phyloP scores from a whole-genome alignment of 2,113 vertebrate species.

The Macrotus californicus region DNA sequence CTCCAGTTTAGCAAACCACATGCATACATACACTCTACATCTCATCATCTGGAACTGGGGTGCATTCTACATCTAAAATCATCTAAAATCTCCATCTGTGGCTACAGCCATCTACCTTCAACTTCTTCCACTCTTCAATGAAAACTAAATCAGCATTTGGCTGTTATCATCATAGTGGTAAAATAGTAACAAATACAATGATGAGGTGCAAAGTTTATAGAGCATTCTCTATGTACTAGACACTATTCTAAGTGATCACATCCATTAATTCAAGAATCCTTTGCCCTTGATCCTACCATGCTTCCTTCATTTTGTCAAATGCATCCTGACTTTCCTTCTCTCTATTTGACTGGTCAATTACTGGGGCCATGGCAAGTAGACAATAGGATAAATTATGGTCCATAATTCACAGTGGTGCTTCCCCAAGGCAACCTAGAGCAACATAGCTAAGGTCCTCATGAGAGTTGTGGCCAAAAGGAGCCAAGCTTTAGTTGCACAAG shows the following conservation, averaged over 20 bases:
- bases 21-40: background rate
- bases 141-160: background rate
- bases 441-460: background rate
- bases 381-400: background rate
- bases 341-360: background rate
- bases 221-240: background rate
- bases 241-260: background rate
- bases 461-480: background rate
- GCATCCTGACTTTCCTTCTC: background rate
- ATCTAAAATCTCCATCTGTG: background rate
- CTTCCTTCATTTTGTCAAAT: slow-evolving; percentile 14
- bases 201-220: background rate
- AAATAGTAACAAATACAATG: background rate
- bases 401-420: background rate
- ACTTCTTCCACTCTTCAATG: background rate
- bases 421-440: background rate
- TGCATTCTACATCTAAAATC: background rate
- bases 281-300: background rate
- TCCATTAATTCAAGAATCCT: background rate
- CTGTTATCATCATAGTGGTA: background rate
- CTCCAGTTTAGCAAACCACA: background rate
- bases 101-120: background rate
- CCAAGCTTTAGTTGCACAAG: background rate
- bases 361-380: background rate
- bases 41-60: background rate